Conservation (phyloP, 2,888 invertebrate species). For the Monochamus alternatus region DNA sequence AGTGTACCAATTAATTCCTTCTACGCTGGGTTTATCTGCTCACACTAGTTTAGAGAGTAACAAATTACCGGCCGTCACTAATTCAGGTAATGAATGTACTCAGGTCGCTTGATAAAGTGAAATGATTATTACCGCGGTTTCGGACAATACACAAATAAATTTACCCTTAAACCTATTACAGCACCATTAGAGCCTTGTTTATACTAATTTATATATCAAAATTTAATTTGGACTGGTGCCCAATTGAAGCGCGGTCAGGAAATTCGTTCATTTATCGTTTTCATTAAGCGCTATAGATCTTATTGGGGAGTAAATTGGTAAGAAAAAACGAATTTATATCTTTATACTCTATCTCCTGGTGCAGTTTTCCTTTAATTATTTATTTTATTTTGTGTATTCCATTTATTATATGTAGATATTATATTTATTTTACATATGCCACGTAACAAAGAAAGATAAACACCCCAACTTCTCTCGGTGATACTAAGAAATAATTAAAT, state of each 20-base stretch:
- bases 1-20: conserved; percentile 28
- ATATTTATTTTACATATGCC: no score
- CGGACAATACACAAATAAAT: conserved; percentile 41
- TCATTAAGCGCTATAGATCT: conserved; percentile 36
- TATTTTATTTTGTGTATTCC: no score
- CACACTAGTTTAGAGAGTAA: conserved; percentile 25
- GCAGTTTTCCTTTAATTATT: no score
- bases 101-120: conserved; percentile 43
- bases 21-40: conserved; percentile 29
- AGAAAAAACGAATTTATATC: conserved; percentile 40
- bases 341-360: conserved; percentile 9
- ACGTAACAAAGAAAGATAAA: no score
- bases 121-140: conserved; percentile 43
- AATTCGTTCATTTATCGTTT: conserved; percentile 34
- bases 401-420: no score
- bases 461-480: no score
- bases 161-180: conserved; percentile 39
- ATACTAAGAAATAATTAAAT: no score
- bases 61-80: conserved; percentile 37
- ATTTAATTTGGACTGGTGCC: conserved; percentile 45
- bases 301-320: conserved; percentile 42
- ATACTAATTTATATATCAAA: conserved; percentile 45
- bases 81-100: conserved; percentile 42
- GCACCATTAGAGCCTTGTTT: conserved; percentile 37
- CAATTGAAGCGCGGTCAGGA: conserved; percentile 34